Conservation (phyloP, 2,113 vertebrate genomes). For the Hemichromis elongatus region DNA sequence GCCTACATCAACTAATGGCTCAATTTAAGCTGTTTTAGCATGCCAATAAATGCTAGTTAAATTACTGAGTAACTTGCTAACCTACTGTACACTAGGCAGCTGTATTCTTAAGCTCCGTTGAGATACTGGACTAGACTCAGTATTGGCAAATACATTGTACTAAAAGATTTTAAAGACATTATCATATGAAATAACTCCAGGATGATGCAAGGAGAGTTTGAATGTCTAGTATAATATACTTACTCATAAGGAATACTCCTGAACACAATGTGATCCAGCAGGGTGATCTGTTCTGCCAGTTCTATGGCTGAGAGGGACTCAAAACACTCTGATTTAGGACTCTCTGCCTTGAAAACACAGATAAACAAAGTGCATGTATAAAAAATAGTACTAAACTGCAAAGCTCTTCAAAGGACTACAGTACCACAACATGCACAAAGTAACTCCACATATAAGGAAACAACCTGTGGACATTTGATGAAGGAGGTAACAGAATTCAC, state of each 20-base stretch:
- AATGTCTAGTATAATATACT: constrained; percentile 52
- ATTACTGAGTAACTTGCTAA: not conserved
- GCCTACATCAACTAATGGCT: not conserved
- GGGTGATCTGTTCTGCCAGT: constrained; percentile 93
- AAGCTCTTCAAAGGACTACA: not conserved
- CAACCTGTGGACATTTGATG: not conserved
- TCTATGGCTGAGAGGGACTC: constrained; percentile 94
- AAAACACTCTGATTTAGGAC: constrained; percentile 84
- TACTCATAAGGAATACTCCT: constrained; percentile 95
- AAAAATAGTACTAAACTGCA: not conserved
- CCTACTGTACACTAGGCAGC: not conserved
- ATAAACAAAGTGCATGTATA: not conserved
- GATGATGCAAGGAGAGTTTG: not conserved
- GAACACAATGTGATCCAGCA: constrained; percentile 93
- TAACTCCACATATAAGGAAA: not conserved
- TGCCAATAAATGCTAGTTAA: not conserved
- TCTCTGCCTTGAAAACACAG: constrained; percentile 74
- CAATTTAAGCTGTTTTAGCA: not conserved
- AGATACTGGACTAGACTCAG: not conserved
- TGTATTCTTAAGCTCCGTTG: not conserved
- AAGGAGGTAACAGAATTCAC: not conserved
- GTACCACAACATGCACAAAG: not conserved
- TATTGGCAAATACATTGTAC: not conserved
- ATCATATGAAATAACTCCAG: not conserved
- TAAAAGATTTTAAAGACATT: not conserved